Percentiles rank a stretch among this genome's conserved stretches.
Evolutionary conservation across 2,888 invertebrate genomes (phyloP).

Genomic region (Uloborus plumipes): DNA sequence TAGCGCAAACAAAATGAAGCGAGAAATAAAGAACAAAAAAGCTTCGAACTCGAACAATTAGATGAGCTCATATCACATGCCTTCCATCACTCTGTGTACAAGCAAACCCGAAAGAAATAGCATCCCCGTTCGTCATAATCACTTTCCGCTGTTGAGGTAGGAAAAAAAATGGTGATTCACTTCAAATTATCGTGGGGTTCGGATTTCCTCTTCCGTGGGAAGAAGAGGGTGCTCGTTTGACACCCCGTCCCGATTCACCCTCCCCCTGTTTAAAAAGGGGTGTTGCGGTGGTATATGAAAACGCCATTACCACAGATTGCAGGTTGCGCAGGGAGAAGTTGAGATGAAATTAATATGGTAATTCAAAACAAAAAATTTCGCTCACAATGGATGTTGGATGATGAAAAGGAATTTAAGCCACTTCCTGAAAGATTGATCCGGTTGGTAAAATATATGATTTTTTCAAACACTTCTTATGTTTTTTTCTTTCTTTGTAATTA

Average conservation of each 20-base stretch:
- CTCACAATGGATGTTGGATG: constrained; percentile 33
- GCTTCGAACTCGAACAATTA: neutral
- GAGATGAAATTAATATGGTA: constrained; percentile 56
- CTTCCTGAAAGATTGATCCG: too few relatives aligned
- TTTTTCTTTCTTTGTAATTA: too few relatives aligned
- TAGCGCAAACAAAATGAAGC: too few relatives aligned
- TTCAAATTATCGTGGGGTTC: constrained; percentile 49
- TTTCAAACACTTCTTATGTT: too few relatives aligned
- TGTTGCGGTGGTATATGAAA: constrained; percentile 25
- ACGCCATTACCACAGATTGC: constrained; percentile 28
- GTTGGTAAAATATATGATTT: too few relatives aligned
- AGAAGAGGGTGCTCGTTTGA: constrained; percentile 12
- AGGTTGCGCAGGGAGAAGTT: constrained; percentile 16
- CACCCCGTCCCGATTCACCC: constrained; percentile 3
- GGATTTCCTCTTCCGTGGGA: constrained; percentile 41
- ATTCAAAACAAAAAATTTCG: constrained; percentile 31
- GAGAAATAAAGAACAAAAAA: too few relatives aligned
- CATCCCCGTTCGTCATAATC: neutral
- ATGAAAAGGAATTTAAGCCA: too few relatives aligned
- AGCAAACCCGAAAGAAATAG: constrained; percentile 1
- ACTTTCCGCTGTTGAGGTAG: neutral
- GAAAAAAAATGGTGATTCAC: constrained; percentile 37
- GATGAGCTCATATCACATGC: neutral
- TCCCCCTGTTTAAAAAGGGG: neutral
- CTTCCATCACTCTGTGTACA: neutral